Conservation (phyloP, 2,113 vertebrate genomes). For the Axis porcinus region DNA sequence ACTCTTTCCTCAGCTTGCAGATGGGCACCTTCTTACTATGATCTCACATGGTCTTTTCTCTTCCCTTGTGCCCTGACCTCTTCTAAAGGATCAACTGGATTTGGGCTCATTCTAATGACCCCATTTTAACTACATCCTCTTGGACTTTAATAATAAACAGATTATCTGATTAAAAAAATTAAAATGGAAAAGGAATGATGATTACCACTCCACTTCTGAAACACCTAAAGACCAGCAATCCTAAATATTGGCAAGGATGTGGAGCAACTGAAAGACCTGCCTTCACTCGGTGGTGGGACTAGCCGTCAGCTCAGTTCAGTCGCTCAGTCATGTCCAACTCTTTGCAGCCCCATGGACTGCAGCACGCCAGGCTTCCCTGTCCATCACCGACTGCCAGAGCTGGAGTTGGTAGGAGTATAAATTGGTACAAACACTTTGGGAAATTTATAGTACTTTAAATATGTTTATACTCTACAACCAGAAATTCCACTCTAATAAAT, state of each 20-base stretch:
- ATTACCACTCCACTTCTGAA: not conserved
- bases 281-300: no score
- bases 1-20: not conserved
- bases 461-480: not conserved
- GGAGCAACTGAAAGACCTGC: not conserved
- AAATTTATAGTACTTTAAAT: not conserved
- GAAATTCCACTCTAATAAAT: not conserved
- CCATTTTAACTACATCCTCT: not conserved
- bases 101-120: not conserved
- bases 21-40: not conserved
- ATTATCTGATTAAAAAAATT: not conserved
- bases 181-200: not conserved
- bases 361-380: not conserved
- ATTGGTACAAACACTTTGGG: not conserved
- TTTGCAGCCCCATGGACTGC: not conserved
- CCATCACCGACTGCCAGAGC: not conserved
- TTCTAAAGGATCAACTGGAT: not conserved
- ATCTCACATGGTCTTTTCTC: not conserved
- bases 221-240: not conserved
- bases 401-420: not conserved
- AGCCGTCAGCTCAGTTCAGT: not conserved
- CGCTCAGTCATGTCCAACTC: rapidly evolving
- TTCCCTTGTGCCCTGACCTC: not conserved
- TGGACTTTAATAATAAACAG: not conserved
- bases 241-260: not conserved